Conservation (phyloP, 2,797 vertebrate genomes). For the Sebastes hubbsi region DNA sequence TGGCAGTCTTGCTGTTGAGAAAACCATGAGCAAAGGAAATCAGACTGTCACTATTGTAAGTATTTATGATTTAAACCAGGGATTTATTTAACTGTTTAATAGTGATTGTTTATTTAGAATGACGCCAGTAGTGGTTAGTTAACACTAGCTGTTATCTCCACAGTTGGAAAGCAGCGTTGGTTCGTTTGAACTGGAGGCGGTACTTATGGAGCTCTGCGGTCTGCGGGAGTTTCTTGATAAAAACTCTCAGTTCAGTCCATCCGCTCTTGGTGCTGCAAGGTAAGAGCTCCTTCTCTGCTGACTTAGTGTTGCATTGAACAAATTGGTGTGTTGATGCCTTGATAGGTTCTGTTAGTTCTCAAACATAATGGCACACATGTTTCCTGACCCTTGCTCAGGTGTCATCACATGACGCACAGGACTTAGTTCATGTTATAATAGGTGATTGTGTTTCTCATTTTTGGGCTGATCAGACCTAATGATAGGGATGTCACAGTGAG, state of each 20-base stretch:
- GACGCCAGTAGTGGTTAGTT: background rate
- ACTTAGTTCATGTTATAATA: background rate
- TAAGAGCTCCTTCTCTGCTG: conserved; percentile 59
- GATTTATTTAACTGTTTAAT: background rate
- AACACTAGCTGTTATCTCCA: background rate
- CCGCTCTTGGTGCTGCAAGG: conserved; percentile 89
- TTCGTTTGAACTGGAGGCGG: conserved; percentile 85
- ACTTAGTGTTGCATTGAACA: background rate
- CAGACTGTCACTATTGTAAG: conserved; percentile 90
- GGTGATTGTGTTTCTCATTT: background rate
- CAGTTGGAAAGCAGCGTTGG: conserved; percentile 92
- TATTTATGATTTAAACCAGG: conserved; percentile 22
- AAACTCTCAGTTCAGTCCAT: conserved; percentile 94
- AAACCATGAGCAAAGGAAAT: conserved; percentile 87
- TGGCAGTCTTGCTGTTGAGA: conserved; percentile 92
- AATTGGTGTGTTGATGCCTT: background rate
- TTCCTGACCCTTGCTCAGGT: background rate
- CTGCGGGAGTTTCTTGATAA: conserved; percentile 94
- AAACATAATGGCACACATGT: background rate
- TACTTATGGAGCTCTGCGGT: conserved; percentile 89
- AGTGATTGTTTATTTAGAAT: background rate
- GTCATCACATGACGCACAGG: background rate
- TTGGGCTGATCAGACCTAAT: background rate
- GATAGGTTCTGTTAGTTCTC: background rate
- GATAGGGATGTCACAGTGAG: no score